Evolutionary conservation across 2,113 vertebrate species (phyloP).

Genomic region (human (Homo sapiens)): DNA sequence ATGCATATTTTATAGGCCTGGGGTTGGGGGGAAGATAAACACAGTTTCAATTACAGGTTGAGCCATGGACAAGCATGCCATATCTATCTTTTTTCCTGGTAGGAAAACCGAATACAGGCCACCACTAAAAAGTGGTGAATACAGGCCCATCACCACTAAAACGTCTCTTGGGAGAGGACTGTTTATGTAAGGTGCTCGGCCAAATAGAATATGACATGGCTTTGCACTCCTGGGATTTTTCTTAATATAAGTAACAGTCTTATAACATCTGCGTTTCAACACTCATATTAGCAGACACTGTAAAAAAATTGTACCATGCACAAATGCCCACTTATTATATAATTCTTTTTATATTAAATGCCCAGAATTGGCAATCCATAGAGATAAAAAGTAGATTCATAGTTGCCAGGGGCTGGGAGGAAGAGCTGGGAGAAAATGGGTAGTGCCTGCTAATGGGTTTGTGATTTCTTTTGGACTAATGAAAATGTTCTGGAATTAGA

Average conservation of each 20-base stretch:
- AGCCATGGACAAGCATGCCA: neutral
- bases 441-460: neutral
- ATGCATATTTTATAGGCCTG: conserved; percentile 74
- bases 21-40: conserved; percentile 26
- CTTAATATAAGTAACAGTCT: neutral
- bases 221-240: conserved; percentile 29
- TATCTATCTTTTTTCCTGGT: conserved; percentile 63
- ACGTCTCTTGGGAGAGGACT: neutral
- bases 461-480: neutral
- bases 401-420: neutral
- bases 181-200: neutral
- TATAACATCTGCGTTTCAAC: neutral
- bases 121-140: too few species aligned
- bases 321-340: neutral
- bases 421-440: neutral
- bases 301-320: conserved; percentile 6
- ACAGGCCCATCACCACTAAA: neutral
- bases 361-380: conserved; percentile 11
- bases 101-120: conserved; percentile 58
- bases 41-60: conserved; percentile 66
- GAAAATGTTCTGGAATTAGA: conserved; percentile 43
- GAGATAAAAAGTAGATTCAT: conserved; percentile 1
- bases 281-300: neutral
- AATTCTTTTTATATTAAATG: neutral
- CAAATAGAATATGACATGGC: neutral